These are phyloP conservation scores for Melipona quadrifasciata DNA, from an alignment of 1,140 invertebrate species.

Conservation along the genomic window DNA sequence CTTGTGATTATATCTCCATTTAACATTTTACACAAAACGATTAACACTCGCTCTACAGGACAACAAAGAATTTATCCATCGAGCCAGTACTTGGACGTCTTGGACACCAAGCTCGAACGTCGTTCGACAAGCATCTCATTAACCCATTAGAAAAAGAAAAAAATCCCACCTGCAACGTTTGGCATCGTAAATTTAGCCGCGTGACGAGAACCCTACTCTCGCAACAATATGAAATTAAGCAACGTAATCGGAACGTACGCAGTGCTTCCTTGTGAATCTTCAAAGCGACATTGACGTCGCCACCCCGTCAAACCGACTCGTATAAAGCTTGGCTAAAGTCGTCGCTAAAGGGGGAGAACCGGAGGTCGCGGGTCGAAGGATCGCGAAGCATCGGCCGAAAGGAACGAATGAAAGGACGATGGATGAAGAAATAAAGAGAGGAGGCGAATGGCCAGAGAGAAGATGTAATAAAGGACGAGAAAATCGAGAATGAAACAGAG, in stretches of 20 bases:
- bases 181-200: neutral
- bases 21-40: neutral
- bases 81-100: neutral
- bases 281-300: slow-evolving; percentile 9
- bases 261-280: neutral
- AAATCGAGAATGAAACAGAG: slow-evolving; percentile 17
- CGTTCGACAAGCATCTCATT: neutral
- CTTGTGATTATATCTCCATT: neutral
- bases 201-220: neutral
- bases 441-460: slow-evolving; percentile 13
- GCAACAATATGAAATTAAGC: slow-evolving; percentile 32
- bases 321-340: slow-evolving; percentile 14
- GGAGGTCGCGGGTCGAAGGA: neutral
- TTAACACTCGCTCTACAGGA: neutral
- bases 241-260: neutral
- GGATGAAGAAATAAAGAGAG: slow-evolving; percentile 47
- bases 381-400: slow-evolving; percentile 11
- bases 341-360: neutral
- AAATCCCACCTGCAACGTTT: neutral
- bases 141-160: neutral
- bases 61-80: neutral
- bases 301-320: slow-evolving; percentile 19
- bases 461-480: slow-evolving; percentile 23
- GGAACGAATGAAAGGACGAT: slow-evolving; percentile 44
- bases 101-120: neutral